Conservation (phyloP, 2,888 invertebrate species). For the Mayetiola destructor region DNA sequence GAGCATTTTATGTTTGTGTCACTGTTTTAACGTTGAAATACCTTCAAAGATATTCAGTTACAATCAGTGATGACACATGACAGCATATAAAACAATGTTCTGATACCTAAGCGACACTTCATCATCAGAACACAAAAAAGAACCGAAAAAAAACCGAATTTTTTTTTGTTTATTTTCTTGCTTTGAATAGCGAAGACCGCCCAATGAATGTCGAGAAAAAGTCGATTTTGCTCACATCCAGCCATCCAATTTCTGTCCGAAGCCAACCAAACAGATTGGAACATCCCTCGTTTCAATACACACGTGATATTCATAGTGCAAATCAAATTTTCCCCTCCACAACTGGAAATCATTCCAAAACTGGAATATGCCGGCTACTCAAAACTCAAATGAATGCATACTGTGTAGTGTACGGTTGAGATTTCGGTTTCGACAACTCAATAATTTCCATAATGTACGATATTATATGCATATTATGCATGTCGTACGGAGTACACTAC, state of each 20-base stretch:
- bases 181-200: conserved; percentile 6
- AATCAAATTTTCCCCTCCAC: not conserved
- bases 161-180: not conserved
- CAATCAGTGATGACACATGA: too few species aligned
- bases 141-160: too few species aligned
- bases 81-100: conserved; percentile 1
- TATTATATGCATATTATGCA: too few species aligned
- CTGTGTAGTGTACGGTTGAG: too few species aligned
- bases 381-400: not conserved
- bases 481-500: too few species aligned
- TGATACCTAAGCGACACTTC: not conserved
- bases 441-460: too few species aligned
- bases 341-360: not conserved
- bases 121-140: conserved; percentile 11
- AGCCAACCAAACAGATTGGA: not conserved
- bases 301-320: not conserved
- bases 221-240: conserved; percentile 7
- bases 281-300: conserved; percentile 10
- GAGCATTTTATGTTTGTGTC: too few species aligned
- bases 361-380: conserved; percentile 6
- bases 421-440: conserved; percentile 9
- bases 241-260: not conserved
- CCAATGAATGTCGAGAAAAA: not conserved
- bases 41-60: too few species aligned
- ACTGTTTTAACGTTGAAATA: too few species aligned